Conservation (phyloP, 2,888 invertebrate species). For the Thymelicus sylvestris region DNA sequence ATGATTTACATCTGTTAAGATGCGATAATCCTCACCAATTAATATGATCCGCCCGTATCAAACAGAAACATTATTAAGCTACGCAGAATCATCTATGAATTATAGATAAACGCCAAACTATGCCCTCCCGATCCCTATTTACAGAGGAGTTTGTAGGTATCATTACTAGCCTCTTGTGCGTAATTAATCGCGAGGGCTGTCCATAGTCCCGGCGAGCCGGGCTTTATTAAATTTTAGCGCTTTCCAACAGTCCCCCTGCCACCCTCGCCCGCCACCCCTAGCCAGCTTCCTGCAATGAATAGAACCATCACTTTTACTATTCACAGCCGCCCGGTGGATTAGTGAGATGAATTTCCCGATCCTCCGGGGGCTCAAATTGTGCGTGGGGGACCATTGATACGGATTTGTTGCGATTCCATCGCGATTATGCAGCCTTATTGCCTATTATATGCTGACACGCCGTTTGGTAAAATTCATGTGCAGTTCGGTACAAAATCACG, state of each 20-base stretch:
- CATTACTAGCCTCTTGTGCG: conserved; percentile 76
- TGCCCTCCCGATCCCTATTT: conserved; percentile 52
- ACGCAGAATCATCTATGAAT: conserved; percentile 55
- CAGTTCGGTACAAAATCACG: conserved; percentile 13
- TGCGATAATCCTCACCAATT: conserved; percentile 26
- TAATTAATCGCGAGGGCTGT: conserved; percentile 80
- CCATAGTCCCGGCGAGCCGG: conserved; percentile 59
- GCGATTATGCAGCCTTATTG: conserved; percentile 55
- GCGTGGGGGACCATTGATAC: conserved; percentile 64
- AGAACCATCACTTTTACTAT: conserved; percentile 84
- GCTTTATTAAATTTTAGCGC: conserved; percentile 85
- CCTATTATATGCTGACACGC: conserved; percentile 39
- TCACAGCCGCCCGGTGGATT: conserved; percentile 76
- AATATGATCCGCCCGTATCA: conserved; percentile 34
- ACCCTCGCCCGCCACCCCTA: conserved; percentile 38
- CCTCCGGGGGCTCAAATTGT: conserved; percentile 69
- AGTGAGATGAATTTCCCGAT: conserved; percentile 80
- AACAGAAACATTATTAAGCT: conserved; percentile 38
- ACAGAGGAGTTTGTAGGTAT: conserved; percentile 56
- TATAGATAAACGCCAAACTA: conserved; percentile 61
- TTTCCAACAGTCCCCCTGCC: conserved; percentile 56
- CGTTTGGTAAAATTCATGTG: conserved; percentile 22
- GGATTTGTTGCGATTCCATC: conserved; percentile 63
- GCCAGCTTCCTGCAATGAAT: conserved; percentile 65
- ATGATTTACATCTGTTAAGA: background rate